These are phyloP conservation scores for Datnioides undecimradiatus DNA, from an alignment of 2,113 vertebrate species.

Conservation along the genomic window DNA sequence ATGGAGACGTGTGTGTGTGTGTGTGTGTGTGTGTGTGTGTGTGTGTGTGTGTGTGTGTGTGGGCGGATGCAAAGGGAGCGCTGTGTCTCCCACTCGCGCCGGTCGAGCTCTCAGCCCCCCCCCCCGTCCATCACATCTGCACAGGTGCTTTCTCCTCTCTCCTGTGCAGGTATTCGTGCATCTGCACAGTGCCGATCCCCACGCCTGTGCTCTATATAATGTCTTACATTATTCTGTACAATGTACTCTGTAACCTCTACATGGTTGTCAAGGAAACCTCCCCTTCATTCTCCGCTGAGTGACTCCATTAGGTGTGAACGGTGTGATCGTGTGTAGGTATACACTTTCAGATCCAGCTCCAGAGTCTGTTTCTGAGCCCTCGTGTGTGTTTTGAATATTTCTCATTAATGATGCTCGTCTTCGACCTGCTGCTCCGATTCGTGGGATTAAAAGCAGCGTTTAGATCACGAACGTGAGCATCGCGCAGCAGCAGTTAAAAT, in stretches of 20 bases:
- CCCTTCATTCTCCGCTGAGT: slow-evolving; percentile 20
- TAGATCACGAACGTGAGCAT: too few relatives aligned
- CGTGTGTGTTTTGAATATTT: neutral
- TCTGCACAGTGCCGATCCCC: too few relatives aligned
- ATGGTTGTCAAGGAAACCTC: slow-evolving; percentile 70
- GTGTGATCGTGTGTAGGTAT: slow-evolving; percentile 1
- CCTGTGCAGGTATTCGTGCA: too few relatives aligned
- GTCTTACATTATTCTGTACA: slow-evolving; percentile 38
- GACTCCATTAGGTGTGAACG: slow-evolving; percentile 25
- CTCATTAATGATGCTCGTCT: neutral
- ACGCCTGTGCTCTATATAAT: too few relatives aligned
- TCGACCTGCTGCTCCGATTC: neutral
- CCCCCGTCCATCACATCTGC: too few relatives aligned
- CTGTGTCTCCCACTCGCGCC: slow-evolving; percentile 26
- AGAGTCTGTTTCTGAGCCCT: neutral
- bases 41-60: slow-evolving; percentile 33
- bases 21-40: slow-evolving; percentile 27
- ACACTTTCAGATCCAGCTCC: neutral
- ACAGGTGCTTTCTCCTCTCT: too few relatives aligned
- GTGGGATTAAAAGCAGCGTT: too few relatives aligned
- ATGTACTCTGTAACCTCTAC: slow-evolving; percentile 50
- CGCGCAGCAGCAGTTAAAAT: neutral
- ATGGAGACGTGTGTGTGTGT: slow-evolving; percentile 17
- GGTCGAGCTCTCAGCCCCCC: slow-evolving; percentile 26
- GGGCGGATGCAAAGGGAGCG: slow-evolving; percentile 41